phyloP scores from a whole-genome alignment of 2,888 invertebrate species.

The Diarsia brunnea region DNA sequence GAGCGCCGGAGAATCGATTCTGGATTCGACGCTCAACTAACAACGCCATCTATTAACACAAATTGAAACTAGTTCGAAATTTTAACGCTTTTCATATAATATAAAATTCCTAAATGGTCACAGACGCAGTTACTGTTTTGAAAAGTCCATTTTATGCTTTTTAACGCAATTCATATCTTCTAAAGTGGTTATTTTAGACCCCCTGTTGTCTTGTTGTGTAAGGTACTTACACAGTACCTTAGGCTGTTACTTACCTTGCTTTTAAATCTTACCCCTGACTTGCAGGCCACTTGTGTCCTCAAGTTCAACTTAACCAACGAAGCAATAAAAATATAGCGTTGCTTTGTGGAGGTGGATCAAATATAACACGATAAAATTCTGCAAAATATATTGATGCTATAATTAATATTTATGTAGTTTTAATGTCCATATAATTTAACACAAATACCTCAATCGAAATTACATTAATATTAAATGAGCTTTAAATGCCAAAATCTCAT shows the following conservation, averaged over 20 bases:
- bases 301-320: neutral
- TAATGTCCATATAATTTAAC: neutral
- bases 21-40: too few relatives aligned
- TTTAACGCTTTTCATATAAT: too few relatives aligned
- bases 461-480: conserved; percentile 22
- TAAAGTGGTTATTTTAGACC: too few relatives aligned
- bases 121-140: too few relatives aligned
- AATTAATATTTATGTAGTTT: conserved; percentile 10
- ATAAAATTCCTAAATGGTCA: too few relatives aligned
- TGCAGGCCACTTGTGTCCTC: neutral
- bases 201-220: too few relatives aligned
- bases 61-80: too few relatives aligned
- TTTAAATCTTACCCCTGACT: neutral
- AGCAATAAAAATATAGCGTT: neutral
- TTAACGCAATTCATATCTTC: too few relatives aligned
- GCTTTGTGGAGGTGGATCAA: neutral
- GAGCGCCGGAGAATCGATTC: too few relatives aligned
- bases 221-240: too few relatives aligned
- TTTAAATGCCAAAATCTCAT: conserved; percentile 27
- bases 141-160: too few relatives aligned
- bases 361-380: neutral
- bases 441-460: neutral
- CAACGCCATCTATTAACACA: too few relatives aligned
- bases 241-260: neutral
- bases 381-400: neutral